Conservation (phyloP, 2,113 vertebrate species). For the Phaetusa simplex region DNA sequence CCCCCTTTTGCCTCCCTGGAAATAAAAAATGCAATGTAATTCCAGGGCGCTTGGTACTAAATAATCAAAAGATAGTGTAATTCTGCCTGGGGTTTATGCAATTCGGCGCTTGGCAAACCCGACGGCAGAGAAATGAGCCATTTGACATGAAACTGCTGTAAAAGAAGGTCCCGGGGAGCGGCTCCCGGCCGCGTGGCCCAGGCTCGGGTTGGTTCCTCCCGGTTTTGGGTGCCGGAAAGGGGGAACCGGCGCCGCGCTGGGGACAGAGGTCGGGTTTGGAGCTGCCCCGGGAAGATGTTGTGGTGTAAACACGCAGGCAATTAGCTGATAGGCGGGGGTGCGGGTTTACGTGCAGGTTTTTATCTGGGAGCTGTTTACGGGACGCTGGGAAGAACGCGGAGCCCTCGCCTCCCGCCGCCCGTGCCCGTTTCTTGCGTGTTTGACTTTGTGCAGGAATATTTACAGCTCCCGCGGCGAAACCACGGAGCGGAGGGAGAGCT, state of each 20-base stretch:
- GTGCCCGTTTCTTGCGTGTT: accelerated
- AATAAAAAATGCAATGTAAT: neutral
- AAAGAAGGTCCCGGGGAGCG: neutral
- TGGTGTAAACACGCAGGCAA: neutral
- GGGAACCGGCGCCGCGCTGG: neutral
- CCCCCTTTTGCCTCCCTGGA: no score
- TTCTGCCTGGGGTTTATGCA: neutral
- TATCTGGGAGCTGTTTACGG: neutral
- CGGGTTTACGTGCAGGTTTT: neutral
- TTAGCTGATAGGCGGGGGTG: neutral
- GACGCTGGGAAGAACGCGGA: neutral
- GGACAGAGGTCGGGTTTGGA: neutral
- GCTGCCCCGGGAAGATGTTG: neutral
- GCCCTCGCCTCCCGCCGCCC: neutral
- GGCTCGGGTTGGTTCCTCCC: neutral
- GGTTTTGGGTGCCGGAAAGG: no score
- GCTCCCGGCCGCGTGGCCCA: neutral
- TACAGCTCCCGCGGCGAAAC: no score
- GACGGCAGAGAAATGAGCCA: accelerated
- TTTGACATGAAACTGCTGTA: neutral
- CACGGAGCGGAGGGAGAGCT: neutral
- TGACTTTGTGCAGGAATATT: neutral
- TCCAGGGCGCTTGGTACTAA: neutral
- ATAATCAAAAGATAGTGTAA: neutral
- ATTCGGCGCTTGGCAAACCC: accelerated